Base-by-base conservation (phyloP, 2,797 vertebrate genomes). In the Myotis vivesi region DNA sequence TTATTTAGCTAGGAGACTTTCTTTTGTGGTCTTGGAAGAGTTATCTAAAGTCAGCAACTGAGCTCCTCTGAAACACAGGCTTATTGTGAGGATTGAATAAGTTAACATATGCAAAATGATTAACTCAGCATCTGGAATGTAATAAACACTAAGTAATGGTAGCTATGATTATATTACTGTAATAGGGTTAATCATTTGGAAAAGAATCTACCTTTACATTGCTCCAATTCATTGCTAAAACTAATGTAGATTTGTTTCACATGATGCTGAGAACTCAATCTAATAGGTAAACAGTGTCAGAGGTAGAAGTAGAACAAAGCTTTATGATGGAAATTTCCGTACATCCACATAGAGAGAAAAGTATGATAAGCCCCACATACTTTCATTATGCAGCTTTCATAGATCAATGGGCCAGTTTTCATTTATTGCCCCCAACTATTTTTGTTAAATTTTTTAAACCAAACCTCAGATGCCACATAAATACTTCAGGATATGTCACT, bases 51-150 rank as follows among this genome's bases (percentile, higher is more conserved):
- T 76, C 62, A 77, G 64, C 62, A 73, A 28, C 64, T 68, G 55
- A 41, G 36, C 17, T 83, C 30, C 3, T 83, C 44, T 71, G 76
- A 83, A 68, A 55, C 30, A 80, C 6, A 95, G 36, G 92, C 80
- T 89, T 62, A 51, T 69, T 59, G 81, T 83, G 41, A 92, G 59
- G 38, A 62, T 10, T 72, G 49, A 72, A 92, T 87, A 89, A 82
- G 62, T 71, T 33, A 79, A 55, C 87, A 20, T 68, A 22, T 17
- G 7, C 51, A 72, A 86, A 88, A 53, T 53, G 8, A 72, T 72
- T 64, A 73, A 16, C 55, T 73, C 38, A 55, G 55, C 49, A 62
- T 62, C 68, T 94, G 59, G 69, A 81, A 91, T 66, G 41, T 68
- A 94, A 72, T 68, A n/a, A 73, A 59, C 17, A 55, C 9, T 68